phyloP scores from a whole-genome alignment of 2,888 invertebrate genomes.

The Watsonalla binaria region DNA sequence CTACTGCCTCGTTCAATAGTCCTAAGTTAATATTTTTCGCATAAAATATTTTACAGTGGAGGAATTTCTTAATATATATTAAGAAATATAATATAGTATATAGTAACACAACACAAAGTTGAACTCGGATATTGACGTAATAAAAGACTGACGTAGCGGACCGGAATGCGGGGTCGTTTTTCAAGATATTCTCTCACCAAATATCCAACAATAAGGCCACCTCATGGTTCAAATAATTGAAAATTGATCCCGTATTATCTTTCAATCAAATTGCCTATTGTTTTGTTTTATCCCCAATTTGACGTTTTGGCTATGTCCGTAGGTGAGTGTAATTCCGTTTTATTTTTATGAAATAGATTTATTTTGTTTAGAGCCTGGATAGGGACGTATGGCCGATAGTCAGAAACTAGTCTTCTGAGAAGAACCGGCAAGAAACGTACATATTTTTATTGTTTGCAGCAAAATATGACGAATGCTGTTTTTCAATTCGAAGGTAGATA shows the following conservation, averaged over 20 bases:
- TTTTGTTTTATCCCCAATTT: constrained; percentile 14
- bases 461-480: too few relatives aligned
- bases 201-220: constrained; percentile 23
- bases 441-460: neutral
- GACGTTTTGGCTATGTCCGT: neutral
- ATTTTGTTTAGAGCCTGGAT: too few relatives aligned
- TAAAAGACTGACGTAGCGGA: constrained; percentile 23
- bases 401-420: too few relatives aligned
- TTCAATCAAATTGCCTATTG: constrained; percentile 22
- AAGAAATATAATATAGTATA: too few relatives aligned
- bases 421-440: neutral
- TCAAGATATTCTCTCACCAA: constrained; percentile 27
- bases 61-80: too few relatives aligned
- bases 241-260: constrained; percentile 24
- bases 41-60: too few relatives aligned
- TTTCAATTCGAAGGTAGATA: too few relatives aligned
- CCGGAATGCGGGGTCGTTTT: constrained; percentile 31
- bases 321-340: neutral
- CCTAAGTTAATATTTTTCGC: too few relatives aligned
- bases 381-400: too few relatives aligned
- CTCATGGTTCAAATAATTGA: constrained; percentile 29
- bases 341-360: too few relatives aligned
- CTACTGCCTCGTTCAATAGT: too few relatives aligned
- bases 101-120: constrained; percentile 1
- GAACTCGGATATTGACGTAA: constrained; percentile 29